Evolutionary conservation across 2,113 vertebrate species (phyloP).

Genomic region (Sorex araneus): DNA sequence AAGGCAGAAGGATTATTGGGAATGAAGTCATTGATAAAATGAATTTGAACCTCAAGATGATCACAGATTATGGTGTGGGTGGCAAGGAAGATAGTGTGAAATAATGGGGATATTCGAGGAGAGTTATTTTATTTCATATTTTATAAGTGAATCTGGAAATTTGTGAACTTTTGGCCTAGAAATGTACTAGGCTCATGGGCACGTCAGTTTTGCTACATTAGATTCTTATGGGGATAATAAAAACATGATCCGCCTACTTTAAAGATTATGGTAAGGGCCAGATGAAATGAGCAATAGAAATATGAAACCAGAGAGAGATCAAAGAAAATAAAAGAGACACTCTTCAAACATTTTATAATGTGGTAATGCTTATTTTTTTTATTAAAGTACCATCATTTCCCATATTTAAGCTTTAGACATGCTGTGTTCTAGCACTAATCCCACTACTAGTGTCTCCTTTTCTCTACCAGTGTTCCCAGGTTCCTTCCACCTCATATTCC

Average conservation of each 20-base stretch:
- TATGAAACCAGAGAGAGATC: not conserved
- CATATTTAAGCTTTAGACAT: no score
- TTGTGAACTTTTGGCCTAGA: not conserved
- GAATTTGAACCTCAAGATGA: not conserved
- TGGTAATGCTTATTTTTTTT: not conserved
- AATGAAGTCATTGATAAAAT: not conserved
- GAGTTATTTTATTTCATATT: conserved; percentile 50
- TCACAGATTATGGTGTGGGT: not conserved
- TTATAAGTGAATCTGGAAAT: conserved; percentile 16
- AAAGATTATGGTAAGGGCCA: not conserved
- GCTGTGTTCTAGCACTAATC: no score
- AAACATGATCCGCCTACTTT: not conserved
- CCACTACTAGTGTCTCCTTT: no score
- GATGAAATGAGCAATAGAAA: not conserved
- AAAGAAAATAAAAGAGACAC: not conserved
- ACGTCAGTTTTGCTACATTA: not conserved
- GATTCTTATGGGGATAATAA: conserved; percentile 1
- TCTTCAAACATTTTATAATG: not conserved
- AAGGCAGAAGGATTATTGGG: conserved; percentile 25
- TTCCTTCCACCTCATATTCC: no score
- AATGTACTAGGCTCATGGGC: not conserved
- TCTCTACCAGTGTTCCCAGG: no score
- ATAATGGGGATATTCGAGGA: not conserved
- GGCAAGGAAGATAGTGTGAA: not conserved
- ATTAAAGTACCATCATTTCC: no score